Evolutionary conservation across 2,888 invertebrate genomes (phyloP).

Genomic region (Sturmia bella): DNA sequence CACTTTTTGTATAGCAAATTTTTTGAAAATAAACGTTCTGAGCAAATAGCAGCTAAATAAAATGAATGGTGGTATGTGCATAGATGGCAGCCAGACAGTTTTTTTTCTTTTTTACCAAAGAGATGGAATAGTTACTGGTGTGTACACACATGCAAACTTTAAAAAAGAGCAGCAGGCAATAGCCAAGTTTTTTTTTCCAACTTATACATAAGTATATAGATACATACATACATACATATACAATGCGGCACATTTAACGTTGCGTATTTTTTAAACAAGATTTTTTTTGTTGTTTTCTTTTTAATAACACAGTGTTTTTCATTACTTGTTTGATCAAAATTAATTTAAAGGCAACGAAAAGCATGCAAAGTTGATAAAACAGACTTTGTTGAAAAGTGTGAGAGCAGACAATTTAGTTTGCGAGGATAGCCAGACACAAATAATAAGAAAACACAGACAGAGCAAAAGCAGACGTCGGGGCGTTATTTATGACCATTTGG

Average conservation of each 20-base stretch:
- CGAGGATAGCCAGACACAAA: conserved; percentile 7
- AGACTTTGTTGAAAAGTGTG: background rate
- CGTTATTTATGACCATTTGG: conserved; percentile 63
- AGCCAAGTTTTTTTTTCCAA: conserved; percentile 1
- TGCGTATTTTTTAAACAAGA: conserved; percentile 33
- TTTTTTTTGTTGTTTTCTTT: background rate
- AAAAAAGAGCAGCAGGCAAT: conserved; percentile 49
- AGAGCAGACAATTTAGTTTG: conserved; percentile 5
- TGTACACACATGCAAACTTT: conserved; percentile 8
- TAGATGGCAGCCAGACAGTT: conserved; percentile 58
- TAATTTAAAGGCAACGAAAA: conserved; percentile 1
- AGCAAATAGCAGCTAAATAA: conserved; percentile 19
- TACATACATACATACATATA: background rate
- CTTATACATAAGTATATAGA: background rate
- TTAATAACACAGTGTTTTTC: background rate
- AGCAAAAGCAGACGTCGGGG: conserved; percentile 64
- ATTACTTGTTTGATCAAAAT: background rate
- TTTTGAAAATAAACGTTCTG: conserved; percentile 10
- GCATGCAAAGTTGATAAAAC: background rate
- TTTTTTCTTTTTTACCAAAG: background rate
- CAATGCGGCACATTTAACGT: conserved; percentile 30
- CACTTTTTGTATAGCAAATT: conserved; percentile 19
- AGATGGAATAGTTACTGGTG: conserved; percentile 3
- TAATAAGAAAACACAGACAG: conserved; percentile 39
- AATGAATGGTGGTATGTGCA: conserved; percentile 44